These are phyloP conservation scores for Zaprionus lachaisei DNA, from an alignment of 1,140 invertebrate species.

Conservation along the genomic window DNA sequence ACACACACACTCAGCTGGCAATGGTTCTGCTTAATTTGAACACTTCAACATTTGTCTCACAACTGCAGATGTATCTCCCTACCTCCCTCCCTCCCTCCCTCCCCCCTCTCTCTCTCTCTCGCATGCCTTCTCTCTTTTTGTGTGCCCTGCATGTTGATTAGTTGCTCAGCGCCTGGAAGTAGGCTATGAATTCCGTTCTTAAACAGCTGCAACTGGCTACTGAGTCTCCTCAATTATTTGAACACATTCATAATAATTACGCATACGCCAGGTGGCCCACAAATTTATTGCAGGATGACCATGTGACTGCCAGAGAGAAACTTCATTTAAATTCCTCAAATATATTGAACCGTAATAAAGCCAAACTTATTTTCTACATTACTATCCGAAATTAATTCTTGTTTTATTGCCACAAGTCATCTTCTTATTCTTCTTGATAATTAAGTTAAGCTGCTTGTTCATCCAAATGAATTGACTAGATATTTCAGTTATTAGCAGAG, in stretches of 20 bases:
- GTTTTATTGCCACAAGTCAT: no score
- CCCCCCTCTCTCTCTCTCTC: neutral
- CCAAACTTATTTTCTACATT: no score
- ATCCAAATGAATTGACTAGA: no score
- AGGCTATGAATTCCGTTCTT: neutral
- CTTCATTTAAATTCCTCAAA: neutral
- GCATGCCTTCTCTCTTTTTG: neutral
- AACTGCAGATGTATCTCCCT: neutral
- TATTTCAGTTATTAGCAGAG: no score
- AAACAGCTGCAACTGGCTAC: constrained; percentile 8
- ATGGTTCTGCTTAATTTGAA: constrained; percentile 40
- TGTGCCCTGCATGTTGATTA: constrained; percentile 35
- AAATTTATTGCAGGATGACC: neutral
- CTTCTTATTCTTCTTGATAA: no score
- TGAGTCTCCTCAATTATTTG: constrained; percentile 9
- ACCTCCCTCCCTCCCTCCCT: neutral
- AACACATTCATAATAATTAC: constrained; percentile 9
- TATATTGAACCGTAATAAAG: neutral
- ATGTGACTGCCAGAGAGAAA: neutral
- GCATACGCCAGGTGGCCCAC: constrained; percentile 9
- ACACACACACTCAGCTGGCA: constrained; percentile 11
- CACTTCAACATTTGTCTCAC: constrained; percentile 37
- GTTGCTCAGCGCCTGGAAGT: constrained; percentile 12
- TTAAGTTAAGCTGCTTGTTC: no score
- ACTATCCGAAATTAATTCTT: no score